Conservation (phyloP, 2,113 vertebrate genomes). For the Leucosticte australis region DNA sequence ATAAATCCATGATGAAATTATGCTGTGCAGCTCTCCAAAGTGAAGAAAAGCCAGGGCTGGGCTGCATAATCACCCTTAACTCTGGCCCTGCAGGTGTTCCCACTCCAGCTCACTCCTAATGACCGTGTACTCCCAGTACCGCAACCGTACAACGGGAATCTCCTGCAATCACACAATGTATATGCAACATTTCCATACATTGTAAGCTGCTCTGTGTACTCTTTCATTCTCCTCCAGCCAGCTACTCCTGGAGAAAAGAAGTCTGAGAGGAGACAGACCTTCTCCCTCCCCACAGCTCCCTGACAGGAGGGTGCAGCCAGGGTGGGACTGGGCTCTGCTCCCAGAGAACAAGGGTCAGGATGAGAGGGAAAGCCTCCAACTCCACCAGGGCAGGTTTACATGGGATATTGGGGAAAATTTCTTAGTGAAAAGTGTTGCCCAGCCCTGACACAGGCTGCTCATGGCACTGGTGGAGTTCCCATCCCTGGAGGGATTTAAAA, state of each 20-base stretch:
- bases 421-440: neutral
- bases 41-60: slow-evolving; percentile 6
- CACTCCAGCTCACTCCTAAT: neutral
- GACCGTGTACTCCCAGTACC: neutral
- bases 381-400: neutral
- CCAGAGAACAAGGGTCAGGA: neutral
- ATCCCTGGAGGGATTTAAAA: neutral
- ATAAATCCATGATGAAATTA: slow-evolving; percentile 5
- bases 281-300: neutral
- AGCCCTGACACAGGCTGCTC: neutral
- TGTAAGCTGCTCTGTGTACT: neutral
- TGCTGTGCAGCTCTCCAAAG: neutral
- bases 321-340: neutral
- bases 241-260: neutral
- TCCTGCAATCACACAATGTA: neutral
- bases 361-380: neutral
- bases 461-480: neutral
- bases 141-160: neutral
- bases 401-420: neutral
- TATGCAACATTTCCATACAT: neutral
- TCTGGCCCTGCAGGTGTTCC: slow-evolving; percentile 37
- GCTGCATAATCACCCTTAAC: slow-evolving; percentile 18
- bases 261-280: neutral
- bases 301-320: neutral
- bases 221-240: neutral